These are phyloP conservation scores for Musca vetustissima DNA, from an alignment of 1,140 invertebrate genomes.

Conservation along the genomic window DNA sequence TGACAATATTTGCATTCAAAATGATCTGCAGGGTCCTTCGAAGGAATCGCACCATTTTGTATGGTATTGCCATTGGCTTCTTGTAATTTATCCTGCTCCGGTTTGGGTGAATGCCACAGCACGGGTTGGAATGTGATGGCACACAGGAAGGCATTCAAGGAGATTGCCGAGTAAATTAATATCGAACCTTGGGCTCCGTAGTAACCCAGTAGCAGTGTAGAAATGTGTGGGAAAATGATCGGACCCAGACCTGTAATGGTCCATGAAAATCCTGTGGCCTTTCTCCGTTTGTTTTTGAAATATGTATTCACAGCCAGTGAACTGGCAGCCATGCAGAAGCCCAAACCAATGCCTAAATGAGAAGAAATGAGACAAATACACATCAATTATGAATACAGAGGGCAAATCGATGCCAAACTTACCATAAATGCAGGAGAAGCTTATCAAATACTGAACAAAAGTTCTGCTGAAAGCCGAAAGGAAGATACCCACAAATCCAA, in stretches of 20 bases:
- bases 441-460: slow-evolving; percentile 43
- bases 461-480: slow-evolving; percentile 40
- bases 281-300: slow-evolving; percentile 60
- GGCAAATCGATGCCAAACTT: slow-evolving; percentile 48
- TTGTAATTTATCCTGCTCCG: neutral
- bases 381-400: neutral
- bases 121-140: slow-evolving; percentile 65
- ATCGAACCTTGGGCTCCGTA: slow-evolving; percentile 62
- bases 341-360: slow-evolving; percentile 60
- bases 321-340: slow-evolving; percentile 63
- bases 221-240: slow-evolving; percentile 61
- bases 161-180: slow-evolving; percentile 61
- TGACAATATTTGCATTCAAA: slow-evolving; percentile 52
- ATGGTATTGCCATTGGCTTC: slow-evolving; percentile 46
- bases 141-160: slow-evolving; percentile 61
- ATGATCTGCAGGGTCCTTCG: slow-evolving; percentile 54
- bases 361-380: slow-evolving; percentile 42
- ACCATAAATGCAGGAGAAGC: slow-evolving; percentile 58
- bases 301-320: slow-evolving; percentile 64
- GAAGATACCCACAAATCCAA: slow-evolving; percentile 41
- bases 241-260: slow-evolving; percentile 63
- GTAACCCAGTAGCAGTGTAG: slow-evolving; percentile 57
- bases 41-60: slow-evolving; percentile 30
- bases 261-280: slow-evolving; percentile 64
- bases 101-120: slow-evolving; percentile 60